phyloP scores from a whole-genome alignment of 2,888 invertebrate species.

The Drosophila anomelani region DNA sequence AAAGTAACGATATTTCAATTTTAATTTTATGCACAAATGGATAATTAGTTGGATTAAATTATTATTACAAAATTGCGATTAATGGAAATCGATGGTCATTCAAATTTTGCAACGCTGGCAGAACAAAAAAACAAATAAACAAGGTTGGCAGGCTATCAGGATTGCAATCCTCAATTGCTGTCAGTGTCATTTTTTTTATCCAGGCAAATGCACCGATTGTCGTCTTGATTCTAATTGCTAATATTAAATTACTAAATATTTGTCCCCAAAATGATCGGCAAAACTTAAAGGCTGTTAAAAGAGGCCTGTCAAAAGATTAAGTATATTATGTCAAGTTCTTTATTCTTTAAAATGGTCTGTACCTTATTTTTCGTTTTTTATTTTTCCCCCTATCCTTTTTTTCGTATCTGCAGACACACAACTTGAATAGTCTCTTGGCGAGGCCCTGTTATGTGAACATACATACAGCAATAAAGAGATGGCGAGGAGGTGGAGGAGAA shows the following conservation, averaged over 20 bases:
- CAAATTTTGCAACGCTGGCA: too few species aligned
- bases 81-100: neutral
- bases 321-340: neutral
- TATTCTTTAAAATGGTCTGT: neutral
- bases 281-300: neutral
- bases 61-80: neutral
- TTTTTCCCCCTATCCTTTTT: constrained; percentile 1
- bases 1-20: neutral
- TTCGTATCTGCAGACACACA: constrained; percentile 40
- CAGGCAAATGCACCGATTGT: too few species aligned
- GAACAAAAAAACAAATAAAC: too few species aligned
- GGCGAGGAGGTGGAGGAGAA: constrained; percentile 10
- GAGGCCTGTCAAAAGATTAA: too few species aligned
- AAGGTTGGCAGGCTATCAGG: too few species aligned
- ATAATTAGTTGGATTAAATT: neutral
- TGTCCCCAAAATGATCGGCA: too few species aligned
- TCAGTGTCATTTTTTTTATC: too few species aligned
- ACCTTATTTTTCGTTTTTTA: neutral
- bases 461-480: constrained; percentile 26
- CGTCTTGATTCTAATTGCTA: too few species aligned
- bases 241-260: too few species aligned
- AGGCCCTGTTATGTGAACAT: constrained; percentile 64
- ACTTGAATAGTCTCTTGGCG: constrained; percentile 71
- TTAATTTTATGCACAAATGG: too few species aligned
- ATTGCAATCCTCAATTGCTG: too few species aligned